These are phyloP conservation scores for Synanthedon formicaeformis DNA, from an alignment of 2,888 invertebrate species.

Conservation along the genomic window DNA sequence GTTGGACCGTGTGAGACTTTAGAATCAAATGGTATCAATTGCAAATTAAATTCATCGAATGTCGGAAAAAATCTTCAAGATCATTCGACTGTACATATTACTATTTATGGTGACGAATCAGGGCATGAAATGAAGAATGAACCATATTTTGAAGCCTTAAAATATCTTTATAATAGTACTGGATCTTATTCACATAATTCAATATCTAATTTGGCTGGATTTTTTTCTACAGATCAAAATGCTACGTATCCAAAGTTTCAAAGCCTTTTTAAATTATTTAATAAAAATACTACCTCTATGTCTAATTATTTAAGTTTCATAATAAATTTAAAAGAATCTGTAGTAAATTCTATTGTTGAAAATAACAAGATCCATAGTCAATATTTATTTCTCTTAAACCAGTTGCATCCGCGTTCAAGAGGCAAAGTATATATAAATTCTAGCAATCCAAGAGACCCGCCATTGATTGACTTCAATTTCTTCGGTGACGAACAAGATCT, in stretches of 20 bases:
- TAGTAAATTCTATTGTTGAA: constrained; percentile 21
- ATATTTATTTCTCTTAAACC: constrained; percentile 32
- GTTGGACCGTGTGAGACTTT: constrained; percentile 46
- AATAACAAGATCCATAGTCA: constrained; percentile 28
- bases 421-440: constrained; percentile 69
- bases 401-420: constrained; percentile 61
- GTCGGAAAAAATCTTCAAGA: constrained; percentile 69
- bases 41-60: constrained; percentile 41
- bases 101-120: constrained; percentile 33
- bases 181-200: constrained; percentile 59
- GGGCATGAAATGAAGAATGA: constrained; percentile 14
- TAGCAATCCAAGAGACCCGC: constrained; percentile 68
- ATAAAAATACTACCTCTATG: constrained; percentile 42
- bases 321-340: constrained; percentile 17
- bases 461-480: constrained; percentile 74
- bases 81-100: constrained; percentile 46
- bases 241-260: constrained; percentile 35
- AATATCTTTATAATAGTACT: constrained; percentile 59
- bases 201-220: constrained; percentile 75
- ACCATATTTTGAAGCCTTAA: constrained; percentile 31
- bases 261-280: constrained; percentile 19
- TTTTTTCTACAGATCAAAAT: constrained; percentile 44
- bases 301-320: constrained; percentile 20
- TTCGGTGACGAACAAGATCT: constrained; percentile 68
- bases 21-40: constrained; percentile 29